Conservation (phyloP, 2,113 vertebrate species). For the Thunnus thynnus region DNA sequence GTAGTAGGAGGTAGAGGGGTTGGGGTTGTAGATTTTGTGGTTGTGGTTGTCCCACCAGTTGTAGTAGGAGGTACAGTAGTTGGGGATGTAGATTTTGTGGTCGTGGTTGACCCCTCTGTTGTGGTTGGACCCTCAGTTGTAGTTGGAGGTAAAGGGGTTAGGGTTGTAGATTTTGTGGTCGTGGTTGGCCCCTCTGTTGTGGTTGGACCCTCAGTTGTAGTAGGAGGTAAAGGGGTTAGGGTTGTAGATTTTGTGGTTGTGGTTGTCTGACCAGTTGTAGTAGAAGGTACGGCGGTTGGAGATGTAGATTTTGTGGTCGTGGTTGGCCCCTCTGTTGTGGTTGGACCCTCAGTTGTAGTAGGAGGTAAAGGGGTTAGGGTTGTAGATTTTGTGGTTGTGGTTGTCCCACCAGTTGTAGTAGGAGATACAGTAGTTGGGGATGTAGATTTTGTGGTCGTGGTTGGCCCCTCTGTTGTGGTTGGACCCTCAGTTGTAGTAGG, state of each 20-base stretch:
- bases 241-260: not conserved
- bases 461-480: not conserved
- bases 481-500: not conserved
- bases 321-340: not conserved
- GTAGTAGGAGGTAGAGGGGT: not conserved
- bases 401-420: not conserved
- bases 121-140: not conserved
- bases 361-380: not conserved
- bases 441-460: not conserved
- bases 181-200: not conserved
- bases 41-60: too few species aligned
- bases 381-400: slow-evolving; percentile 1
- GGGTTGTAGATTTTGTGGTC: not conserved
- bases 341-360: not conserved
- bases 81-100: too few species aligned
- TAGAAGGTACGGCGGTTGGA: accelerated
- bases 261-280: not conserved
- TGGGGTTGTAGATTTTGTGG: too few species aligned
- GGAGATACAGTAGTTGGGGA: not conserved
- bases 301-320: not conserved
- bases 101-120: not conserved
- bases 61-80: too few species aligned
- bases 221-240: not conserved
- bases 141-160: not conserved
- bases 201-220: not conserved